These are phyloP conservation scores for Forpus xanthops DNA, from an alignment of 2,797 vertebrate species.

Conservation along the genomic window DNA sequence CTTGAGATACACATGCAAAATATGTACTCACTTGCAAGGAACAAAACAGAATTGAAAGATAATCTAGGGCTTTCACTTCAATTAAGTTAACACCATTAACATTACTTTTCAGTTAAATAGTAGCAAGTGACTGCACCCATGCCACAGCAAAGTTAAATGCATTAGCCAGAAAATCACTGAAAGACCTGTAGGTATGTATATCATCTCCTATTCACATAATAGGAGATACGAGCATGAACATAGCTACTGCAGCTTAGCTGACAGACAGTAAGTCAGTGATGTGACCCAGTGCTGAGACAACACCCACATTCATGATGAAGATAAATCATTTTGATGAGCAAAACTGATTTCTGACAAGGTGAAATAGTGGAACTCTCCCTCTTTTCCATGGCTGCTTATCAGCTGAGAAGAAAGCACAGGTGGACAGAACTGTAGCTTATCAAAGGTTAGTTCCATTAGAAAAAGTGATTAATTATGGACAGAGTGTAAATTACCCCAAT, in stretches of 20 bases:
- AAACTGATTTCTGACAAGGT: neutral
- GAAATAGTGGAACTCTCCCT: neutral
- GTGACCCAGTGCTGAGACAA: neutral
- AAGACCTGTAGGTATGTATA: neutral
- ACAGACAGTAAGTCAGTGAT: accelerated
- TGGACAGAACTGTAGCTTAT: neutral
- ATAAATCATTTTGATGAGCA: neutral
- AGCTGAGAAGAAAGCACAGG: neutral
- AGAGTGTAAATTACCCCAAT: neutral
- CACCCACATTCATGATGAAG: neutral
- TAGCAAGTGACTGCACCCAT: neutral
- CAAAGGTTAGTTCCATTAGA: neutral
- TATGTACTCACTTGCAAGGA: neutral
- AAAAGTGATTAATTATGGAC: neutral
- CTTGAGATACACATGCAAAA: neutral
- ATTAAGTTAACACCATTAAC: neutral
- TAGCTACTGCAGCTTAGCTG: neutral
- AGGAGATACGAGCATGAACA: neutral
- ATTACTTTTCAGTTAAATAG: neutral
- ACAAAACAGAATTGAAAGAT: neutral
- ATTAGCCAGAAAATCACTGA: neutral
- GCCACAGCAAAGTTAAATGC: neutral
- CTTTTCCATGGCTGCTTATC: neutral
- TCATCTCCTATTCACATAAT: neutral
- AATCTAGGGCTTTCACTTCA: neutral